A percentile compares a stretch with the other conserved stretches of the same genome.
These are phyloP conservation scores for Garrulus glandarius DNA, from an alignment of 2,797 vertebrate species.

Conservation along the genomic window DNA sequence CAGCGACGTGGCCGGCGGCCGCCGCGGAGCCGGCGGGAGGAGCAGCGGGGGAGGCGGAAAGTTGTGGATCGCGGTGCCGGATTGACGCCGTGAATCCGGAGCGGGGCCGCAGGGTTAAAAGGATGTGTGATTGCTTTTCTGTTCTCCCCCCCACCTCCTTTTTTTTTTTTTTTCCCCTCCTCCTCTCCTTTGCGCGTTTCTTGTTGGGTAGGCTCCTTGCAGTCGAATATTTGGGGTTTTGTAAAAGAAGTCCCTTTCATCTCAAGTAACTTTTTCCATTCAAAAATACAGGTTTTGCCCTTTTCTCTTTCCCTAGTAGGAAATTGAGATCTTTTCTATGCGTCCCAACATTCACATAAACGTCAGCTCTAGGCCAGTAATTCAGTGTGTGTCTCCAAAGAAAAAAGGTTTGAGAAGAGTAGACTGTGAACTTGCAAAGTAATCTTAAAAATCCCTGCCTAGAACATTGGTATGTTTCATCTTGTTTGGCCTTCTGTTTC, in stretches of 20 bases:
- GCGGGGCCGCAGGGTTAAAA: neutral
- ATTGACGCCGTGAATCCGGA: neutral
- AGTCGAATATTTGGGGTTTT: neutral
- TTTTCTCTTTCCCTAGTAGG: neutral
- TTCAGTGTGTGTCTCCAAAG: neutral
- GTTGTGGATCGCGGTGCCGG: neutral
- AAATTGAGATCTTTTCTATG: neutral
- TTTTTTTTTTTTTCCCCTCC: neutral
- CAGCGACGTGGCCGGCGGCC: neutral
- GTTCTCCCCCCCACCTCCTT: neutral
- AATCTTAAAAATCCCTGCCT: neutral
- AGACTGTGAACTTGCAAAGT: neutral
- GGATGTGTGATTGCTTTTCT: constrained; percentile 23
- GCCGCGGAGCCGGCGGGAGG: neutral
- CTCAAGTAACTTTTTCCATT: neutral
- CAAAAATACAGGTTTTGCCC: neutral
- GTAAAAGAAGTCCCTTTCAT: neutral
- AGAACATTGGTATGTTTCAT: neutral
- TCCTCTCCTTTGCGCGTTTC: neutral
- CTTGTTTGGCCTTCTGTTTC: neutral
- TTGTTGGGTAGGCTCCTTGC: neutral
- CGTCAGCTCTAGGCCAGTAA: neutral
- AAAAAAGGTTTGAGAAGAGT: neutral
- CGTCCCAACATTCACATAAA: neutral
- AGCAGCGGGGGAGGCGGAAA: neutral